These are phyloP conservation scores for Pollimyrus isidori DNA, from an alignment of 2,113 vertebrate species.

Conservation along the genomic window DNA sequence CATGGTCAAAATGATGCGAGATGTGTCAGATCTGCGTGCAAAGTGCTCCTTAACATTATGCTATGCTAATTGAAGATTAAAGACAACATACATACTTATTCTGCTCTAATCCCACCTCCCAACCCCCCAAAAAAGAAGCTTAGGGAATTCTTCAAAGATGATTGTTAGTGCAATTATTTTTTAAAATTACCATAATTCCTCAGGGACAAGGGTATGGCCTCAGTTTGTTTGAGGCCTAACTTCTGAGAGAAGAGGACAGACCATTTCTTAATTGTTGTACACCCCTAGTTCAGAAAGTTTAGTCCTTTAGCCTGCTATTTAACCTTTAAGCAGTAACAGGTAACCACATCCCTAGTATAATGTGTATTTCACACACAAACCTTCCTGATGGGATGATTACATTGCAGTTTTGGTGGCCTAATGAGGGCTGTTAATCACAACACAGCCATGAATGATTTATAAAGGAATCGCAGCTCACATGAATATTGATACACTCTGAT, in stretches of 20 bases:
- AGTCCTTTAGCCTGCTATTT: neutral
- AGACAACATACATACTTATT: neutral
- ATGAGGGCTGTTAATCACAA: conserved; percentile 21
- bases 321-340: neutral
- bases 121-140: neutral
- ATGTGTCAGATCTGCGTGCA: neutral
- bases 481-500: conserved; percentile 9
- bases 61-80: neutral
- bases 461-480: neutral
- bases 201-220: neutral
- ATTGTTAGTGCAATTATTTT: neutral
- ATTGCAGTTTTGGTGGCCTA: neutral
- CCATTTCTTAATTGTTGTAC: neutral
- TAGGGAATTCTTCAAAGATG: conserved; percentile 10
- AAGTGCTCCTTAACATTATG: neutral
- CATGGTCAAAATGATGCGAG: neutral
- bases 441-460: conserved; percentile 17
- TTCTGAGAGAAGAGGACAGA: neutral
- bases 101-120: neutral
- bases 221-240: neutral
- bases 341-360: neutral
- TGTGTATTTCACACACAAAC: neutral
- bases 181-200: neutral
- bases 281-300: neutral
- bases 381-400: neutral